Base-by-base conservation (phyloP, 2,797 vertebrate species). In the Coregonus ussuriensis region DNA sequence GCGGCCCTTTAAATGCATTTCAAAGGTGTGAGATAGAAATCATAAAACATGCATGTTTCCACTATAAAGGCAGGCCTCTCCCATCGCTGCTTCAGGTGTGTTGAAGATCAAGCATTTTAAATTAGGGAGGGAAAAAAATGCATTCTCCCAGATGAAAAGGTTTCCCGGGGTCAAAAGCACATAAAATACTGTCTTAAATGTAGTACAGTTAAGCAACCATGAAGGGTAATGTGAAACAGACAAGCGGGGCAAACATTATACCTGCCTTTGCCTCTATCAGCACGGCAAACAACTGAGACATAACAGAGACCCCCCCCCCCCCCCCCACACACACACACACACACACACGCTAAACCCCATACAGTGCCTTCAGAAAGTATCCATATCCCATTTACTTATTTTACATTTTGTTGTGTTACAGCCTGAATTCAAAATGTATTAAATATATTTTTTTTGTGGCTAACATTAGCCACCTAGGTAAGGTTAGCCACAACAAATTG, bases 131-230 rank as follows among this genome's bases (percentile, higher is more conserved):
- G 74, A 77, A 76, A 82, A 82, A 80, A 87, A 80, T 71, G 66
- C 79, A 74, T 86, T 88, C 78, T 88, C 78, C 81, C 74, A 88
- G 86, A 90, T 88, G 84, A 91, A 88, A 90, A 84, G 74, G 74
- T 89, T 84, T 90, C 88, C 88, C 77, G 83, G 86, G 85, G 88
- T 90, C 86, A 88, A 84, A 85, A 83, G 82, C 86, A 83, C 81
- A 91, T 90, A 89, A 91, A 90, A 89, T 81, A 81, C 75, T 41
- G 81, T 87, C 76, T 86, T 88, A 87, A 86, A 88, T 84, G 85
- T 83, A 83, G 76, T 80, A 79, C 73, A 80, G 81, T 87, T 72
- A 79, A 88, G 84, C 74, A 79, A 85, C 81, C 83, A 80, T 87
- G 82, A 79, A 89, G 74, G 82, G 65, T 89, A 89, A 91, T 89